phyloP scores from a whole-genome alignment of 2,888 invertebrate species.

The Rhagophthalmus giganteus region DNA sequence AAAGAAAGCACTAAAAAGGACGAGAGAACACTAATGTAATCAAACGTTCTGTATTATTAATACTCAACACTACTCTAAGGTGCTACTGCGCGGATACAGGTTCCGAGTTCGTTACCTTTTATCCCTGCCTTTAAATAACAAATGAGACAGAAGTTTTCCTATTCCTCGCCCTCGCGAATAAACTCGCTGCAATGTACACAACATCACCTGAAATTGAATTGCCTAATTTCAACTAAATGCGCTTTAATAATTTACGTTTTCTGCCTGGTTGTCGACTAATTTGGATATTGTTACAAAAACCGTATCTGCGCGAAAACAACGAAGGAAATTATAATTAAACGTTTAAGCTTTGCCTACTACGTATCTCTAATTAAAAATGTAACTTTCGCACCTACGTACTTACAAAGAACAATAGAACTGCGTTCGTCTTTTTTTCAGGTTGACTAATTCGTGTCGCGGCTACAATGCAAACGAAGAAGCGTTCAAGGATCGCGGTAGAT shows the following conservation, averaged over 20 bases:
- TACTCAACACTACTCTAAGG: constrained; percentile 39
- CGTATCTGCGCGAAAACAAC: background rate
- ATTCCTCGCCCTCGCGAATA: constrained; percentile 30
- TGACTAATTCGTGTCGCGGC: no score
- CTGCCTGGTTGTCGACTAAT: background rate
- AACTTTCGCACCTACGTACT: no score
- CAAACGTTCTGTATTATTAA: constrained; percentile 43
- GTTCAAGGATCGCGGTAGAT: no score
- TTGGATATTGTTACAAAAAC: background rate
- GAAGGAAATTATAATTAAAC: background rate
- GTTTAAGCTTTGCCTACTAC: background rate
- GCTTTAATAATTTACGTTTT: background rate
- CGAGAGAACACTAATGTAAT: constrained; percentile 40
- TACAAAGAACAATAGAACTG: no score
- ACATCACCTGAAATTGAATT: constrained; percentile 17
- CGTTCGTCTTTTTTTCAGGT: no score
- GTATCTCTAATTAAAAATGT: background rate
- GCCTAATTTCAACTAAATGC: constrained; percentile 15
- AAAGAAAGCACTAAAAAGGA: constrained; percentile 35
- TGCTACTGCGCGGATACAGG: constrained; percentile 31
- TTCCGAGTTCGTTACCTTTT: constrained; percentile 26
- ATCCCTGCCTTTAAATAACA: constrained; percentile 37
- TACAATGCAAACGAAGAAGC: no score
- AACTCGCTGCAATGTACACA: constrained; percentile 22
- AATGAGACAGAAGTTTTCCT: constrained; percentile 37